Base-by-base conservation (phyloP, 2,113 vertebrate species). In the Morone saxatilis region DNA sequence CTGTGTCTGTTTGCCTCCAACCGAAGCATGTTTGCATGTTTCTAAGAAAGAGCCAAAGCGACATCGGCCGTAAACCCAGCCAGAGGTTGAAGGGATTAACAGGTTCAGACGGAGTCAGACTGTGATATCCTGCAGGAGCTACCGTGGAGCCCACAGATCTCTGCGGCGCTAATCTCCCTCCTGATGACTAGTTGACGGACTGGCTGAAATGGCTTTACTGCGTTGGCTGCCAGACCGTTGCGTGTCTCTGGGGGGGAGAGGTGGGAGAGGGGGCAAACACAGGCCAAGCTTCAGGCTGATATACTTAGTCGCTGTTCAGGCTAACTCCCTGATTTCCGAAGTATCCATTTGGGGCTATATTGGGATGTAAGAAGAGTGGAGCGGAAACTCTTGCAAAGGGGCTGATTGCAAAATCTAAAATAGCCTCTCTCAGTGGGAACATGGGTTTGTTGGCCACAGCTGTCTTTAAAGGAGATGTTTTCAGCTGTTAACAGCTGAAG, bases 291-390 rank as follows among this genome's bases (percentile, higher is more conserved):
- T 38, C 43, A 54, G 56, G 68, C 54, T 31, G 78, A 87, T 86
- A 87, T 78, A 84, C 79, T 83, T 60, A 72, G 87, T 66, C 9
- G 6, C 78, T 13, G 51, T 83, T 57, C 71, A 3, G 8, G 40
- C 71, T 66, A 75, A 82, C 80, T 76, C 76, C 14, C 80, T 25
- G 79, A 79, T 90, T 90, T 91, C 82, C 78, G 81, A 86, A 91
- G 81, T 81, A 76, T 89, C 82, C 77, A 86, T 91, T 93, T 87
- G 81, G 85, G 74, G 60, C 88, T 94, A 93, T 91, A 90, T 93
- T 62, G 77, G 93, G 94, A 88, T 5, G 88, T 88, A 93, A 89
- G 89, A 68, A 70, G 91, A 92, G 94, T 57, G 78, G 71, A 83
- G 77, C 80, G 84, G 91, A 90, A 92, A 91, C 88, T 87, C 85